These are phyloP conservation scores for Ctenoplectra terminalis DNA, from an alignment of 1,140 invertebrate genomes.

Conservation along the genomic window DNA sequence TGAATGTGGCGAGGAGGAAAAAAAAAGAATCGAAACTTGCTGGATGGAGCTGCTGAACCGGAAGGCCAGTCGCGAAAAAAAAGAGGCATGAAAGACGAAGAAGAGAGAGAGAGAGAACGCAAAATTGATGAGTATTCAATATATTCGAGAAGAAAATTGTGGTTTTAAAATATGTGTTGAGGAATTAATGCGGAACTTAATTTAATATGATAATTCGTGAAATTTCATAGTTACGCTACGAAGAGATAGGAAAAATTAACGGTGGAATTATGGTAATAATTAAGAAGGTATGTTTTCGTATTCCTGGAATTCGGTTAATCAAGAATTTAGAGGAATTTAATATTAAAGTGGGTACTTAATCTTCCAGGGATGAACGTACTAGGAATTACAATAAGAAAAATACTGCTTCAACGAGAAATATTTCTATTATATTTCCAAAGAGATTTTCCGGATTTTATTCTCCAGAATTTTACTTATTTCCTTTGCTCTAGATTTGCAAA, in stretches of 20 bases:
- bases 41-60: background rate
- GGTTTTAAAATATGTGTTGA: background rate
- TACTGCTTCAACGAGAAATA: too few species aligned
- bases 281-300: background rate
- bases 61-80: background rate
- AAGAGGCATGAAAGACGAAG: background rate
- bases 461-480: too few species aligned
- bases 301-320: background rate
- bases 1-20: constrained; percentile 34
- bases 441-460: too few species aligned
- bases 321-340: too few species aligned
- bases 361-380: too few species aligned
- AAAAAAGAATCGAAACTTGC: background rate
- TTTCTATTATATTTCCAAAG: too few species aligned
- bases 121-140: background rate
- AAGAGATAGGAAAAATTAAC: background rate
- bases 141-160: background rate
- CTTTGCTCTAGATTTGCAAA: too few species aligned
- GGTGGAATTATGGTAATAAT: background rate
- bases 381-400: too few species aligned
- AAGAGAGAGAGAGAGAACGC: background rate
- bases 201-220: background rate
- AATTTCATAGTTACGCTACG: background rate
- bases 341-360: too few species aligned
- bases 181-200: background rate